Evolutionary conservation across 2,113 vertebrate genomes (phyloP).

Genomic region (Platycercus adscitus): DNA sequence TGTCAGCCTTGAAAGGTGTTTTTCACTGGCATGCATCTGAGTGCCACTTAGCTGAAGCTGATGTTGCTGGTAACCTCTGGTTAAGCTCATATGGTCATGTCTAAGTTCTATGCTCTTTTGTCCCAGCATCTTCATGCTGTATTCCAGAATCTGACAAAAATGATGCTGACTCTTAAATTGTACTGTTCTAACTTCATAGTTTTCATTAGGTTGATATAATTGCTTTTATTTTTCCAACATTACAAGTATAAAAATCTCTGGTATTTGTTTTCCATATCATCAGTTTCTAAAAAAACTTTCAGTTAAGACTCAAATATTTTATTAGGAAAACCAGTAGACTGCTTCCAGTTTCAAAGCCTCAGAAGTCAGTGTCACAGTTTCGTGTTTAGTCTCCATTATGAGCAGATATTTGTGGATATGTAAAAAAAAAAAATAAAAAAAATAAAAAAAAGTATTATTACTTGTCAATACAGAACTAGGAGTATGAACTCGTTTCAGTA

Average conservation of each 20-base stretch:
- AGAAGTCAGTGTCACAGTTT: background rate
- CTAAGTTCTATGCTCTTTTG: background rate
- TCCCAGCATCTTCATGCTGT: rapidly evolving
- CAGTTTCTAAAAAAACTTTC: background rate
- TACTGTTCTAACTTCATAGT: background rate
- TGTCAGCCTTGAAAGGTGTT: background rate
- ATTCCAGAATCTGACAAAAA: background rate
- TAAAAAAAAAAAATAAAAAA: background rate
- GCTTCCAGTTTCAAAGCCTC: background rate
- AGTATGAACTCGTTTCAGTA: background rate
- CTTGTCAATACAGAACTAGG: background rate
- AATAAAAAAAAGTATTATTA: background rate
- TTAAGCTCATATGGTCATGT: background rate
- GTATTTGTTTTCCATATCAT: background rate
- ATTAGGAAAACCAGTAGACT: background rate
- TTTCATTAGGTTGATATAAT: background rate
- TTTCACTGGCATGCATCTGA: background rate
- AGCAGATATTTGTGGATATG: background rate
- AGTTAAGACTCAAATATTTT: background rate
- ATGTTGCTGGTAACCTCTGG: background rate
- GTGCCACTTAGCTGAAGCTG: background rate
- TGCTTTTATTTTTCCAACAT: background rate
- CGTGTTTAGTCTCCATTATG: background rate
- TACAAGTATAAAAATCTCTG: background rate
- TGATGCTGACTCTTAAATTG: background rate